Conservation (phyloP, 1,140 invertebrate species). For the Papilio glaucus region DNA sequence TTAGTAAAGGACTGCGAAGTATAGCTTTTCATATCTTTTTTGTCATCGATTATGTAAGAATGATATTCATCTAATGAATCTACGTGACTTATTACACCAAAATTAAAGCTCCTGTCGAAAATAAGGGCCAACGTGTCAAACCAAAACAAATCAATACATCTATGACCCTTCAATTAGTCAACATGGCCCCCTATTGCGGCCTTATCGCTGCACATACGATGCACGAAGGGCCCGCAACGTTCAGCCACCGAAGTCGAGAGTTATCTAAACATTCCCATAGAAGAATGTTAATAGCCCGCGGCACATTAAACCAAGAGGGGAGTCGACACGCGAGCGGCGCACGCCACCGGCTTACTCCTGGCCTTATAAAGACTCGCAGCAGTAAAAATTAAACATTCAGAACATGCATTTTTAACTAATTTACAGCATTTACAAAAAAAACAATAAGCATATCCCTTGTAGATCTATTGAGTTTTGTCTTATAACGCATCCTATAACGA, state of each 20-base stretch:
- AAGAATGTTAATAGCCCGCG: conserved; percentile 73
- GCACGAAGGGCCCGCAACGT: conserved; percentile 51
- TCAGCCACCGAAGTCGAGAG: conserved; percentile 53
- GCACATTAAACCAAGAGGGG: conserved; percentile 55
- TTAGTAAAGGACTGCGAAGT: too few relatives aligned
- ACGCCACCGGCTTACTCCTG: conserved; percentile 52
- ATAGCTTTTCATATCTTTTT: too few relatives aligned
- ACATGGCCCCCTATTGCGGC: conserved; percentile 36
- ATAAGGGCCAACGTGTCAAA: conserved; percentile 23
- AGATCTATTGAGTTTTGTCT: neutral
- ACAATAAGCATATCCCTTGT: neutral
- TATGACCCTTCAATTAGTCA: conserved; percentile 43
- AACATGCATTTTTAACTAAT: conserved; percentile 25
- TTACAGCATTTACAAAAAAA: neutral
- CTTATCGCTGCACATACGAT: conserved; percentile 48
- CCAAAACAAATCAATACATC: conserved; percentile 45
- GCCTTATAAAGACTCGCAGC: neutral
- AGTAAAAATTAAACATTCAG: conserved; percentile 21
- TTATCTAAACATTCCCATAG: conserved; percentile 74
- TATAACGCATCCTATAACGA: too few relatives aligned
- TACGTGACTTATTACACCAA: conserved; percentile 2
- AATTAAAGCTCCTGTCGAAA: neutral
- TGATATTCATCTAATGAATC: too few relatives aligned
- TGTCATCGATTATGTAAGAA: too few relatives aligned
- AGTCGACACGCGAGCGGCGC: conserved; percentile 57